These are phyloP conservation scores for Willowsia nigromaculata DNA, from an alignment of 2,888 invertebrate species.

Conservation along the genomic window DNA sequence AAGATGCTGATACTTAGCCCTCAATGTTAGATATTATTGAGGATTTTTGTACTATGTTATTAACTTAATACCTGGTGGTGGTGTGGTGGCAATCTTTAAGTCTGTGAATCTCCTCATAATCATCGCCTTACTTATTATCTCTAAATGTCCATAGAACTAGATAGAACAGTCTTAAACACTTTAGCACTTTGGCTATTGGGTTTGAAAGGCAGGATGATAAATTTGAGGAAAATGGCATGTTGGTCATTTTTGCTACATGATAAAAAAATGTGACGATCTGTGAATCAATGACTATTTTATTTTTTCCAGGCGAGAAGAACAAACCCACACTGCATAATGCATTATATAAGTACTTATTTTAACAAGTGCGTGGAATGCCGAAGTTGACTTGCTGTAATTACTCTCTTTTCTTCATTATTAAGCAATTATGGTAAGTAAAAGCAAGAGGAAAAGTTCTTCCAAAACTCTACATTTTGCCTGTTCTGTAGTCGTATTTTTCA, in stretches of 20 bases:
- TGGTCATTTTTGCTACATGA: not conserved
- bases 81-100: not conserved
- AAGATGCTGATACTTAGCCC: not conserved
- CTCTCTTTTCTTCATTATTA: constrained; percentile 36
- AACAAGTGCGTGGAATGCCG: not conserved
- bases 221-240: not conserved
- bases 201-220: not conserved
- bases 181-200: too few species aligned
- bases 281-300: too few species aligned
- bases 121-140: constrained; percentile 4
- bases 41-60: not conserved
- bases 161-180: not conserved
- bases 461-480: too few species aligned
- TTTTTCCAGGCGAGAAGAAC: too few species aligned
- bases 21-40: not conserved
- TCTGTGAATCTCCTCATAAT: not conserved
- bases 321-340: not conserved
- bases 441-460: too few species aligned
- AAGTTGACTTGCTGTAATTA: constrained; percentile 27
- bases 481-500: not conserved
- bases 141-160: not conserved
- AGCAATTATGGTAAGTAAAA: constrained; percentile 17
- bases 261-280: too few species aligned
- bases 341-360: not conserved
- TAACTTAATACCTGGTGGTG: not conserved